Base-by-base conservation (phyloP, 2,113 vertebrate genomes). In the Ifrita kowaldi region DNA sequence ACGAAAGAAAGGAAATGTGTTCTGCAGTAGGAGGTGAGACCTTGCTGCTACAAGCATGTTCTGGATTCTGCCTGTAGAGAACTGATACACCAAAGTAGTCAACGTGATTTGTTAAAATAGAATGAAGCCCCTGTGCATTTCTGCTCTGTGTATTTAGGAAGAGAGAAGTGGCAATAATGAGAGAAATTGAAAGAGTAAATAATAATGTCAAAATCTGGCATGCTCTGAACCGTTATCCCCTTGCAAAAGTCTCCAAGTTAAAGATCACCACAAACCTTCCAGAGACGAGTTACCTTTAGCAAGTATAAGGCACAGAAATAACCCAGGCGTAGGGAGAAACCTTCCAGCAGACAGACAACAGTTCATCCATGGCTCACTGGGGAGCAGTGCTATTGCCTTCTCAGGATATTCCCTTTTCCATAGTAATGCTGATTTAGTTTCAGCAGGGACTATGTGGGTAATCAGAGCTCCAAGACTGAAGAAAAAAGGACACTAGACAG, bases 281-380 rank as follows among this genome's bases (percentile, higher is more conserved):
- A 73, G 65, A 46, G 63, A 87, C 2, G 0, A 88, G 68, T 82
- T 22, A 84, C 56, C 91, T 84, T 92, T 33, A 82, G 57, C 86
- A 57, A 94, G 64, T 81, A 35, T 97, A 97, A 94, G 95, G 96
- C 95, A 95, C 92, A 89, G 92, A 94, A 92, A 79, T 79, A 89
- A 89, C 3, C 69, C 77, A 87, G 65, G 46, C 0, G 1, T 11
- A 62, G 62, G 46, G 73, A 87, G 80, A 86, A 84, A 64, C 69
- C 62, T 73, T 64, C 59, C 86, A 56, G 83, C 71, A 75, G 76
- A 70, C 15, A 49, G 64, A 84, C 47, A 60, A 6, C 56, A 64
- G 57, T 13, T 87, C 55, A 12, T 6, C 90, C 47, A 2, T 11
- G 44, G 88, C 88, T 94, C 44, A 26, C 75, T 55, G 73, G 44